phyloP scores from a whole-genome alignment of 92 coral and sea anemone species.

The Pocillopora meandrina region DNA sequence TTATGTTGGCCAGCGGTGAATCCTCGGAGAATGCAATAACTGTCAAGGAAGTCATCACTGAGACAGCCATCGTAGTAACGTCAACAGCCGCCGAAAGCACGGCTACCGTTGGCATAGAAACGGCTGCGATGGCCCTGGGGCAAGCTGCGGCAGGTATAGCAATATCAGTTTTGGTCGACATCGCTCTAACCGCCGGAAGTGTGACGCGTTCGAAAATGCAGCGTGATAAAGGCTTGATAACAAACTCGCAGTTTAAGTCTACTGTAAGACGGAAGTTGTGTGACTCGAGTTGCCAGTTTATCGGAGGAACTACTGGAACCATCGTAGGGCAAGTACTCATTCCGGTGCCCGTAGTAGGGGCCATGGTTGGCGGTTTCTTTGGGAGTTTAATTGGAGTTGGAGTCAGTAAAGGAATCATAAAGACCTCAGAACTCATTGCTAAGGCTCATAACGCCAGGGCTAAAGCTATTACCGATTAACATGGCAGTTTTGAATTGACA shows the following conservation, averaged over 20 bases:
- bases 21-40: conserved; percentile 61
- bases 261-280: conserved; percentile 83
- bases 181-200: conserved; percentile 93
- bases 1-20: conserved; percentile 60
- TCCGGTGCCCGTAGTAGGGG: conserved; percentile 99
- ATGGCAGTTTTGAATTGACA: background rate
- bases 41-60: conserved; percentile 86
- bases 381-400: conserved; percentile 97
- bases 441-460: conserved; percentile 63
- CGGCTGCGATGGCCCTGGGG: conserved; percentile 96
- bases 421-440: conserved; percentile 86
- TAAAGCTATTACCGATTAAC: conserved; percentile 67
- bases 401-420: conserved; percentile 95
- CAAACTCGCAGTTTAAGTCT: conserved; percentile 83
- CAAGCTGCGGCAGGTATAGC: conserved; percentile 99
- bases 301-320: conserved; percentile 98
- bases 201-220: conserved; percentile 90
- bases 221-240: conserved; percentile 85
- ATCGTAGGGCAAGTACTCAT: conserved; percentile 99
- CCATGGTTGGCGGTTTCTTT: conserved; percentile 96
- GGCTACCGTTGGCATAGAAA: conserved; percentile 99
- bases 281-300: conserved; percentile 96
- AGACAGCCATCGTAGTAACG: conserved; percentile 93
- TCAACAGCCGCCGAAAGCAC: conserved; percentile 99
- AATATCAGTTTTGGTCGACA: conserved; percentile 88